phyloP scores from a whole-genome alignment of 2,113 vertebrate genomes.

The Urocitellus parryii region DNA sequence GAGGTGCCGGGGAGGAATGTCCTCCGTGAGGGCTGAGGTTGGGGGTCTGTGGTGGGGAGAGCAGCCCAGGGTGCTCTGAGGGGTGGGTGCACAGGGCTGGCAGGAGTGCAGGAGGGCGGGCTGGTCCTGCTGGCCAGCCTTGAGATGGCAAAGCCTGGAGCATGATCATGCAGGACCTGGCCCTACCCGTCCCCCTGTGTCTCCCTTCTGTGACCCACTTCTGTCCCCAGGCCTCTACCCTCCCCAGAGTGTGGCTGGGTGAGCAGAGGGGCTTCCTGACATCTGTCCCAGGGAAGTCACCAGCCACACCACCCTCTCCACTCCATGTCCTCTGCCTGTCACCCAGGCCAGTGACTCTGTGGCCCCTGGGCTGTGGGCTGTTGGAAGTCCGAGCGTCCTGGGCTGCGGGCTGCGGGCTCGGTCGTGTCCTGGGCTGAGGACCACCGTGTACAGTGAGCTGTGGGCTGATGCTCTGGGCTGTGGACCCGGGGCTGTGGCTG shows the following conservation, averaged over 20 bases:
- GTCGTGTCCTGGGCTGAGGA: neutral
- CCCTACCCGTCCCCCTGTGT: neutral
- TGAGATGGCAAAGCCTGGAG: neutral
- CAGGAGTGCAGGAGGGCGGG: neutral
- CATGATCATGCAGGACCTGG: neutral
- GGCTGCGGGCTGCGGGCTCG: neutral
- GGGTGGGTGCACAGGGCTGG: neutral
- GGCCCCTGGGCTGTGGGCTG: neutral
- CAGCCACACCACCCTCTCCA: too few species aligned
- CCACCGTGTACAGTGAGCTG: neutral
- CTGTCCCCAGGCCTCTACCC: neutral
- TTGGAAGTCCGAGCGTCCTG: neutral
- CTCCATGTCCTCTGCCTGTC: neutral
- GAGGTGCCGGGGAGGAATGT: neutral
- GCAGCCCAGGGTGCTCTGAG: fast-evolving
- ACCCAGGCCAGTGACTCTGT: neutral
- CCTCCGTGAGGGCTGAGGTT: neutral
- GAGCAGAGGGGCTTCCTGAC: neutral
- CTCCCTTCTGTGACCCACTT: neutral
- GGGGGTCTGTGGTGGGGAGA: neutral
- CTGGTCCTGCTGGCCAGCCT: neutral
- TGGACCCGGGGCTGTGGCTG: neutral
- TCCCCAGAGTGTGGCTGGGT: neutral
- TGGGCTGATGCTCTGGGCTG: neutral
- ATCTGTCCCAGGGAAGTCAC: neutral